Evolutionary conservation across 2,888 invertebrate species (phyloP).

Genomic region (Pachliopta kotzebuea): DNA sequence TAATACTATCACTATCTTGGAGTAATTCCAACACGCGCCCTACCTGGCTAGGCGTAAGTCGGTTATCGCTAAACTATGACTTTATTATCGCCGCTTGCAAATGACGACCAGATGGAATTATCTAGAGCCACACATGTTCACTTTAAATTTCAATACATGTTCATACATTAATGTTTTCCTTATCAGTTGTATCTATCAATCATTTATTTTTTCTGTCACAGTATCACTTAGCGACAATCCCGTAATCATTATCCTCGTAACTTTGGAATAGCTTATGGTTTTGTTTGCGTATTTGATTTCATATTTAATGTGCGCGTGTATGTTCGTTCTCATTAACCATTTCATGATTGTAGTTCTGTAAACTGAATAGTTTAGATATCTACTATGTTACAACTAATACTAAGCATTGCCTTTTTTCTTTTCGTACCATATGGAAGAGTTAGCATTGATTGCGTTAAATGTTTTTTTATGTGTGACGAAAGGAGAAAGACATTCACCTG

Average conservation of each 20-base stretch:
- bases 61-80: constrained; percentile 10
- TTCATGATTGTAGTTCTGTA: too few relatives aligned
- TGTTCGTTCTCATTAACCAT: not conserved
- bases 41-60: constrained; percentile 15
- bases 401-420: too few relatives aligned
- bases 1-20: constrained; percentile 10
- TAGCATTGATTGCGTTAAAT: too few relatives aligned
- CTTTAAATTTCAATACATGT: constrained; percentile 1
- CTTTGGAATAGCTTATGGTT: not conserved
- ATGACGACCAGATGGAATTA: constrained; percentile 28
- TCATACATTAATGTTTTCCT: constrained; percentile 7
- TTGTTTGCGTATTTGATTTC: not conserved
- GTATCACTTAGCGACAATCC: not conserved
- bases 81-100: constrained; percentile 24
- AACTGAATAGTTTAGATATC: too few relatives aligned
- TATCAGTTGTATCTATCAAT: constrained; percentile 11
- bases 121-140: constrained; percentile 18
- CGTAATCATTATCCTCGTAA: not conserved
- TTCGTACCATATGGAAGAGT: too few relatives aligned
- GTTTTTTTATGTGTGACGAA: too few relatives aligned
- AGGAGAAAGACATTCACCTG: too few relatives aligned
- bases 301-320: not conserved
- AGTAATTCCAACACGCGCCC: not conserved
- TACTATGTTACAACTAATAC: too few relatives aligned
- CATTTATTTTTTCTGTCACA: not conserved